Evolutionary conservation across 2,113 vertebrate species (phyloP), one percentile per base, ranked within the genome.

Genomic region (Sigmodon hispidus): DNA sequence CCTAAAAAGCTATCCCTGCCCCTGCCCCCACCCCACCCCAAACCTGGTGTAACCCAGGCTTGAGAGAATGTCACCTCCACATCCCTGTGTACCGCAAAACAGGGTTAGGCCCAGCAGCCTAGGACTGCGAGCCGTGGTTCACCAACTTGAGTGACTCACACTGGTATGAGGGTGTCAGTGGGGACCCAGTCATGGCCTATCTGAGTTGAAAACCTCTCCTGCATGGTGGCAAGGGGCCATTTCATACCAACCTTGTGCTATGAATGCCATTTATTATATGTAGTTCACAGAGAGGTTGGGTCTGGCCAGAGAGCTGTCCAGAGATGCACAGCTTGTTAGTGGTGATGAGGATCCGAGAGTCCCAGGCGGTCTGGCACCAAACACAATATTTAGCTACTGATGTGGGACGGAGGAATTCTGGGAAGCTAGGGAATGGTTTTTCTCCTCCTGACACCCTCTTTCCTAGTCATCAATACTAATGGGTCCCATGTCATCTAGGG

Each of bases 131-230:
- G 57, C 19, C 69, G 40, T 40, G 13, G 83, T 52, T 87, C 43
- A 61, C 63, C 88, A 36, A 34, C 29, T 43, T 43, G 34, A 43
- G 43, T 79, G 88, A 91, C 70, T 85, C 81, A 70, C 29, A 22
- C 26, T 52, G 70, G n/a, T 45, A 34, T 12, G 50, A n/a, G 57
- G 57, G 19, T 65, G 87, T 43, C 59, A 24, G 22, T 63, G 22
- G 17, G n/a, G 45, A 0, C 12, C n/a, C 10, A 31, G 29, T 50
- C 43, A 1, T 10, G 0, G 36, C 22, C 17, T 43, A 1, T 43
- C 31, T 0, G 45, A 45, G 7, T 48, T 10, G 31, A 21, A 11
- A n/a, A 34, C 48, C 55, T 72, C n/a, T 36, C 83, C 72, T 15
- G 21, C 1, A 0, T 40, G 48, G 43, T 21, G 16, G 81, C 57